Percentiles rank a stretch among this genome's conserved stretches.
phyloP scores from a whole-genome alignment of 2,113 vertebrate genomes.

The Lates calcarifer region DNA sequence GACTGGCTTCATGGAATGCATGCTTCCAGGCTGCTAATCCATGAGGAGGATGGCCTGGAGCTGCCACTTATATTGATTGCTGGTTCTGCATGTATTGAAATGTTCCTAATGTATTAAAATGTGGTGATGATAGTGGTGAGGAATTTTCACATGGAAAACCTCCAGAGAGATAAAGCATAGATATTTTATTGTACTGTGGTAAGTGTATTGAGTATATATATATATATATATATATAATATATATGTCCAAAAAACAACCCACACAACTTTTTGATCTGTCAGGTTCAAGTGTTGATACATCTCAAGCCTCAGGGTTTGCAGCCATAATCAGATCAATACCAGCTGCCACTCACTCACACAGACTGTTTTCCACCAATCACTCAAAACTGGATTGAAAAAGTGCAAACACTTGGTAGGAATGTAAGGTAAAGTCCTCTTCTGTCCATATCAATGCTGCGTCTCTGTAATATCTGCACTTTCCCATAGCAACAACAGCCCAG shows the following conservation, averaged over 20 bases:
- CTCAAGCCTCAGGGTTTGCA: neutral
- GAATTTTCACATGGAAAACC: neutral
- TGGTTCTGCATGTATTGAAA: neutral
- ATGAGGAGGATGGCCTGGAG: conserved; percentile 1
- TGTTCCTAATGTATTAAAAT: neutral
- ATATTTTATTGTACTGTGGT: neutral
- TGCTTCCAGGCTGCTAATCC: conserved; percentile 5
- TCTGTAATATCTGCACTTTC: neutral
- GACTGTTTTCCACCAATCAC: neutral
- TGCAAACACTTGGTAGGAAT: neutral
- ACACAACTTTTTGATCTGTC: conserved; percentile 2
- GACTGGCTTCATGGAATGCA: neutral
- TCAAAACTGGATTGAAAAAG: neutral
- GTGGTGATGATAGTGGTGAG: neutral
- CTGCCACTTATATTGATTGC: neutral
- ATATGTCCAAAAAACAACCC: too few species aligned
- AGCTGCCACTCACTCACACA: conserved; percentile 21
- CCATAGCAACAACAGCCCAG: neutral
- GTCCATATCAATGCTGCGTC: neutral
- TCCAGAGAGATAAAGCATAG: neutral
- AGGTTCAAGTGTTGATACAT: conserved; percentile 19
- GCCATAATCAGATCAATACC: conserved; percentile 39
- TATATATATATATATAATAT: too few species aligned
- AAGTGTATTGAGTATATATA: neutral
- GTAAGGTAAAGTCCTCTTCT: neutral